phyloP scores from a whole-genome alignment of 2,113 vertebrate species.

The Oenanthe oenanthe region DNA sequence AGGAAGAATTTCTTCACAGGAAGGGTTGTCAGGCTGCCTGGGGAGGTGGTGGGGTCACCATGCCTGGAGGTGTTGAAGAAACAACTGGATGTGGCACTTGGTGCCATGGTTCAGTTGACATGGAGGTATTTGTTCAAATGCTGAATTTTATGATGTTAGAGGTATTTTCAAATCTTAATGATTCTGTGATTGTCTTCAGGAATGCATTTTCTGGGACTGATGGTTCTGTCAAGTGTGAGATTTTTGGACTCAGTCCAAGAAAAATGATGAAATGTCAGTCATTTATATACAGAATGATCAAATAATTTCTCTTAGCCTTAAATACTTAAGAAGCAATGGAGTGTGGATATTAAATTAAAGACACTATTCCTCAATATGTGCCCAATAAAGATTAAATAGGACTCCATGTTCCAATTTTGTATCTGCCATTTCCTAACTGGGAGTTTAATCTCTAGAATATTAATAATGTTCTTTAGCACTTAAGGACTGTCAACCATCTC shows the following conservation, averaged over 20 bases:
- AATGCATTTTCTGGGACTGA: not conserved
- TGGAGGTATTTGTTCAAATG: not conserved
- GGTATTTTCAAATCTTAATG: not conserved
- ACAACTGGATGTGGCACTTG: fast-evolving
- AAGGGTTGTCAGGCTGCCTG: not conserved
- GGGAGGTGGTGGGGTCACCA: not conserved
- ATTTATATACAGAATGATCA: not conserved
- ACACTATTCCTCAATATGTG: not conserved
- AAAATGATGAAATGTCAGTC: not conserved
- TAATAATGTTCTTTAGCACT: not conserved
- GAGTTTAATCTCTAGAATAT: not conserved
- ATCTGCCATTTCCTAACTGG: not conserved
- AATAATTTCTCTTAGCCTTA: not conserved
- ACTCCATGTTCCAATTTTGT: not conserved
- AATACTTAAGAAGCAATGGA: not conserved
- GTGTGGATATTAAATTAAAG: constrained; percentile 12
- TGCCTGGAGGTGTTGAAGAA: not conserved
- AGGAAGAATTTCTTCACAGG: not conserved
- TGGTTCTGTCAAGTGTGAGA: not conserved
- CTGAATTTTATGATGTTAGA: not conserved
- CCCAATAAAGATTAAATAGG: not conserved
- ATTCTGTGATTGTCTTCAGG: not conserved
- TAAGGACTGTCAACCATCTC: not conserved
- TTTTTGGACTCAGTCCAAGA: not conserved
- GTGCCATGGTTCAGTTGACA: not conserved